These are phyloP conservation scores for Melanchra persicariae DNA, from an alignment of 2,888 invertebrate species.

Conservation along the genomic window DNA sequence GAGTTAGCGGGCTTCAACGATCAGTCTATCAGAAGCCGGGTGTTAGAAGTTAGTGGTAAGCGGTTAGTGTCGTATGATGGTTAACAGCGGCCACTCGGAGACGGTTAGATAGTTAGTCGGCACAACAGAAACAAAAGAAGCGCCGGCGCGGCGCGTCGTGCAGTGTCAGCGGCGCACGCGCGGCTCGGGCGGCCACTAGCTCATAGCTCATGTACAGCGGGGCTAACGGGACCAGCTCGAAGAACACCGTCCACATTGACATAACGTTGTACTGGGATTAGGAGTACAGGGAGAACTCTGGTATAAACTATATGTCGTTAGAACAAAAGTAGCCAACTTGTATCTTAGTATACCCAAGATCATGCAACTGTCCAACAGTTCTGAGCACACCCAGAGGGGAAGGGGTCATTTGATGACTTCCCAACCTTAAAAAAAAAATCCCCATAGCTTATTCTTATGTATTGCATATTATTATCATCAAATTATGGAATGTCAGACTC, in stretches of 20 bases:
- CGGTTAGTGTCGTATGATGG: slow-evolving; percentile 77
- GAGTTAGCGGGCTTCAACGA: neutral
- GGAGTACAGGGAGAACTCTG: neutral
- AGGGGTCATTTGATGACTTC: too few species aligned
- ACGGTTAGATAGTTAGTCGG: slow-evolving; percentile 66
- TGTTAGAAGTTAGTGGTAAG: slow-evolving; percentile 79
- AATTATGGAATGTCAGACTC: too few species aligned
- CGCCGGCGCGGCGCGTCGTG: slow-evolving; percentile 72
- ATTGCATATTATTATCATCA: too few species aligned
- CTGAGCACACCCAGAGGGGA: too few species aligned
- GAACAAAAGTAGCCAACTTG: too few species aligned
- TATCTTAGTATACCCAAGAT: neutral
- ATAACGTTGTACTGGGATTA: neutral
- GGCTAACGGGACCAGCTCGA: slow-evolving; percentile 33
- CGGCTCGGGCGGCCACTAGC: slow-evolving; percentile 64
- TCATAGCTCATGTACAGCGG: slow-evolving; percentile 73
- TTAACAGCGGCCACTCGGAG: slow-evolving; percentile 75
- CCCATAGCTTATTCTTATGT: neutral
- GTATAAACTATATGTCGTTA: neutral
- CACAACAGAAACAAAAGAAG: slow-evolving; percentile 81
- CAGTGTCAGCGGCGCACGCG: slow-evolving; percentile 63
- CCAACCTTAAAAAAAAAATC: neutral
- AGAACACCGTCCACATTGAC: slow-evolving; percentile 35
- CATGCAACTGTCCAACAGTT: neutral
- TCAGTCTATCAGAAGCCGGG: slow-evolving; percentile 5